Evolutionary conservation across 2,888 invertebrate species (phyloP).

Genomic region (Notodonta dromedarius): DNA sequence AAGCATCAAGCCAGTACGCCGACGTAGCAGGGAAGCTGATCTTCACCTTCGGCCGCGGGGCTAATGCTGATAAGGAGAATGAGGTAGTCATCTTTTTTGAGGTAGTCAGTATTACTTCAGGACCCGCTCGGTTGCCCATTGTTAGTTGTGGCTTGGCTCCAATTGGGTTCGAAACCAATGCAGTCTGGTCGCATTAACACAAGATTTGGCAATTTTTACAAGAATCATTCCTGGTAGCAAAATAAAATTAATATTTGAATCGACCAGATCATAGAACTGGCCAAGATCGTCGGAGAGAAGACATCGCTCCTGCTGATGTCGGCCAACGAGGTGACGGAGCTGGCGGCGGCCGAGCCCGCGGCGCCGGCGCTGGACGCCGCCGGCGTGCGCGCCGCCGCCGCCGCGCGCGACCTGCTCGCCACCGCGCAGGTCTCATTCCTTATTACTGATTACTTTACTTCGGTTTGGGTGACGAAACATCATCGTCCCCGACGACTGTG

Average conservation of each 20-base stretch:
- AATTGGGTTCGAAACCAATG: too few species aligned
- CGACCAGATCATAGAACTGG: conserved; percentile 52
- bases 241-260: too few species aligned
- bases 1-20: conserved; percentile 54
- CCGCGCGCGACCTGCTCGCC: conserved; percentile 53
- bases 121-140: too few species aligned
- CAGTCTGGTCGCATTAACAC: too few species aligned
- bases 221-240: too few species aligned
- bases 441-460: too few species aligned
- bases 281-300: conserved; percentile 52
- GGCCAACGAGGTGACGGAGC: conserved; percentile 39
- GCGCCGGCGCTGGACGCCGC: conserved; percentile 43
- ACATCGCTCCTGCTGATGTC: conserved; percentile 49
- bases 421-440: conserved; percentile 53
- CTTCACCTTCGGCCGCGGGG: conserved; percentile 54
- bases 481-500: background rate
- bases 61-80: conserved; percentile 51
- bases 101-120: conserved; percentile 13
- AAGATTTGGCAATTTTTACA: too few species aligned
- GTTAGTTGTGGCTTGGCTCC: too few species aligned
- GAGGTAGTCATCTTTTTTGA: conserved; percentile 34
- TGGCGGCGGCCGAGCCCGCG: conserved; percentile 28
- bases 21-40: conserved; percentile 57
- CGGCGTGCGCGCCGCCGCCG: conserved; percentile 46
- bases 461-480: background rate